These are phyloP conservation scores for Coptodon bakossiorum DNA, from an alignment of 2,113 vertebrate genomes.

Conservation along the genomic window DNA sequence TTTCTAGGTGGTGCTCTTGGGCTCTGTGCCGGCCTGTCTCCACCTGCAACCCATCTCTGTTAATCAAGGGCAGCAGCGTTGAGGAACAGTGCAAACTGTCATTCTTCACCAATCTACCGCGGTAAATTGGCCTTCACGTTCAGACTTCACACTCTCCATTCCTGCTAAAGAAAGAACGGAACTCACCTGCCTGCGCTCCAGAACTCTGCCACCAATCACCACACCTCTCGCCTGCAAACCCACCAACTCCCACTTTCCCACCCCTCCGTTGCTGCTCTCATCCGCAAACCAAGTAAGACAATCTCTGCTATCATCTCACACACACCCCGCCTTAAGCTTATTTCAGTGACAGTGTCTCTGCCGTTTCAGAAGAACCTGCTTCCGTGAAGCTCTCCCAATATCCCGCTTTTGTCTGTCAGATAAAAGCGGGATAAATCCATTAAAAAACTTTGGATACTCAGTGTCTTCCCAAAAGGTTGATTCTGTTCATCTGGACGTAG, in stretches of 20 bases:
- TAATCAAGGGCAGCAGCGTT: background rate
- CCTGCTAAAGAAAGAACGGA: background rate
- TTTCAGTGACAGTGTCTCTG: accelerated
- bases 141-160: background rate
- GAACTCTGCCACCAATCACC: background rate
- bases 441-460: background rate
- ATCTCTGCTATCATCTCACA: background rate
- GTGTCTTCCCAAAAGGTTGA: background rate
- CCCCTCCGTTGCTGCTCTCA: background rate
- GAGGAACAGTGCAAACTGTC: background rate
- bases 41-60: background rate
- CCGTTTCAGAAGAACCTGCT: background rate
- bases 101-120: background rate
- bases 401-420: background rate
- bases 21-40: background rate
- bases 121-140: accelerated
- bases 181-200: background rate
- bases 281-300: background rate
- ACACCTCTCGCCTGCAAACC: background rate
- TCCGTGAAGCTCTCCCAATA: background rate
- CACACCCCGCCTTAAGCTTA: background rate
- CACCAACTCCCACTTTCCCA: background rate
- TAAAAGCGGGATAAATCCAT: background rate
- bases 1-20: background rate
- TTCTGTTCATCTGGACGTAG: background rate